Evolutionary conservation across 2,888 invertebrate genomes (phyloP), one percentile per base, ranked within the genome.

Genomic region (Phyllotreta cruciferae): DNA sequence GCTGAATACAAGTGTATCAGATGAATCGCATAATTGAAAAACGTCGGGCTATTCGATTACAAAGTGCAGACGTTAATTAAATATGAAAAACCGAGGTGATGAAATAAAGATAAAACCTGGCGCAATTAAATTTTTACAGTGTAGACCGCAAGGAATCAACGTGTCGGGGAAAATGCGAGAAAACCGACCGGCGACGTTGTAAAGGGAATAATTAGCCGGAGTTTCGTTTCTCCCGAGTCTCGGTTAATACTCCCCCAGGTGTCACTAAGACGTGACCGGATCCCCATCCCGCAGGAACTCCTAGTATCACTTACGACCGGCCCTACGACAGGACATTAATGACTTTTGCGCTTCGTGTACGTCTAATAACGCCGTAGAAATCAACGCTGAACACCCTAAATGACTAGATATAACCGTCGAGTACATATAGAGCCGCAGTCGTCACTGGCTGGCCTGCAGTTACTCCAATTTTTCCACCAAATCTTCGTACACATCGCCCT

Each of bases 261-360:
- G 76, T 74, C 71, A 71, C 71, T 64, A 75, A 74, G 76, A 78
- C 77, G 76, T 77, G 76, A 76, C 77, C 78, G 68, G 73, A 68
- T 70, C 52, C 44, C 13, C 77, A 73, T 80, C 80, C 79, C 80
- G 64, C 64, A 76, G 72, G 80, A 74, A 77, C 78, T 78, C 77
- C 79, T 80, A 79, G 75, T 80, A 79, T 79, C 79, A 79, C 78
- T 80, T 80, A 79, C 75, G 52, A 35, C 69, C 70, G 70, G 70
- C 73, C 74, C 73, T 74, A 70, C 72, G 72, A 73, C 69, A 67
- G 52, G n/a, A 41, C 42, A 52, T 44, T 47, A 60, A 60, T 53
- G 60, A 53, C 60, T 52, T 60, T 49, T 49, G 49, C 10, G 35
- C 49, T 49, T 11, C 10, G 24, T 24, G 68, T 63, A 70, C 61